Percentiles rank a stretch among this genome's conserved stretches.
Conservation (phyloP, 2,113 vertebrate genomes). For the Sclerurus mexicanus region DNA sequence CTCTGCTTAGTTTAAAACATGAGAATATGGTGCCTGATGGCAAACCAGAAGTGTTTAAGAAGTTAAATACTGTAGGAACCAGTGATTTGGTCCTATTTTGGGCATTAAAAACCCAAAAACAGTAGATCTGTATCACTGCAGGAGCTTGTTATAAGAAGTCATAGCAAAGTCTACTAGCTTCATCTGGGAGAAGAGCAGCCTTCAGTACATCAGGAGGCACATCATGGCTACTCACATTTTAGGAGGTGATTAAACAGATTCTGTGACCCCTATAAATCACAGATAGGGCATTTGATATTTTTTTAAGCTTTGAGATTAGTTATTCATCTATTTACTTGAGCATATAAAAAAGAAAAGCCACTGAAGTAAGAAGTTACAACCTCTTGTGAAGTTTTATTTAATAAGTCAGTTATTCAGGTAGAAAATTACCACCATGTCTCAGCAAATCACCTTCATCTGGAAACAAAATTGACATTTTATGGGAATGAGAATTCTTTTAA, state of each 20-base stretch:
- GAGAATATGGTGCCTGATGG: background rate
- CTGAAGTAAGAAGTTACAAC: background rate
- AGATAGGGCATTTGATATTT: background rate
- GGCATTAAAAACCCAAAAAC: background rate
- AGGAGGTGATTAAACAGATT: background rate
- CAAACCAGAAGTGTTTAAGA: background rate
- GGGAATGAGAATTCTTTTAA: background rate
- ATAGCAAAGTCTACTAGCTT: background rate
- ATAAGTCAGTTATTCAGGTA: background rate
- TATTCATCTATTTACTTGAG: background rate
- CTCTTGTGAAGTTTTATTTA: background rate
- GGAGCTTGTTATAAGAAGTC: background rate
- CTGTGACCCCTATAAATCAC: background rate
- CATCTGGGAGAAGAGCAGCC: background rate
- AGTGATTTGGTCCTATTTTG: background rate
- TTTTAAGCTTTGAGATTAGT: background rate
- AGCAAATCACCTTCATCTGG: background rate
- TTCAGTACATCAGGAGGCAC: background rate
- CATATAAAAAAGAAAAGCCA: background rate
- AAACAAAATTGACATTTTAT: background rate
- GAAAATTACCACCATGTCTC: background rate
- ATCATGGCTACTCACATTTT: background rate
- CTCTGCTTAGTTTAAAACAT: background rate
- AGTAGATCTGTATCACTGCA: background rate
- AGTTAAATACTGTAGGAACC: background rate